Base-by-base conservation (phyloP, 1,140 invertebrate genomes). In the Adoxophyes honmai region DNA sequence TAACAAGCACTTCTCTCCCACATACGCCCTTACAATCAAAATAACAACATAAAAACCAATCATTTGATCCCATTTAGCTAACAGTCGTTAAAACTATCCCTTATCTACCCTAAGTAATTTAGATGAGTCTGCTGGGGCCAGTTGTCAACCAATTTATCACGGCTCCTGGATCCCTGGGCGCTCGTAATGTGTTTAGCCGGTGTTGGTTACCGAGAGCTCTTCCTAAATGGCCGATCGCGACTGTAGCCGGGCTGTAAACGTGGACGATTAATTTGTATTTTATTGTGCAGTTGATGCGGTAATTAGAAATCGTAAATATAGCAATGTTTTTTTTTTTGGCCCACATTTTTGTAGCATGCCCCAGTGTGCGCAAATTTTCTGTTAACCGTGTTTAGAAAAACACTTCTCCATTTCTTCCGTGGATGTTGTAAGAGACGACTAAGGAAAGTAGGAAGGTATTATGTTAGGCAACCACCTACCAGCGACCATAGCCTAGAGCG, bases 61-160 rank as follows among this genome's bases (percentile, higher is more conserved):
- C 42, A 48, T 48, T 48, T 48, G 42, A 48, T 48, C 42, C 42
- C 42, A 48, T 48, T 33, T 48, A 48, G 42, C 42, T 48, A 48
- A 44, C 39, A 44, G n/a, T 48, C 42, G 42, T 48, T 33, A 48
- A 48, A 48, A 48, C 42, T 48, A 48, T 48, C 42, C 11, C 18
- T 48, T 48, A 48, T 48, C 42, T 48, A 18, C 28, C 42, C 42
- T 33, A 48, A 48, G 42, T 48, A 48, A 48, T 42, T 38, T n/a
- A 38, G 36, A 28, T 28, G 21, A 21, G 15, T 48, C 42, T 18
- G 16, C 28, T 11, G 42, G 42, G 42, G 10, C 10, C 6, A 28
- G 2, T 28, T 28, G 42, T 28, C 42, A 13, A 21, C 42, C 42
- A 18, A 48, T 44, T 10, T 44, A 48, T 7, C 42, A 14, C 5